A percentile compares a stretch with the other conserved stretches of the same genome.
These are phyloP conservation scores for Dasyprocta punctata DNA, from an alignment of 2,113 vertebrate genomes.

Conservation along the genomic window DNA sequence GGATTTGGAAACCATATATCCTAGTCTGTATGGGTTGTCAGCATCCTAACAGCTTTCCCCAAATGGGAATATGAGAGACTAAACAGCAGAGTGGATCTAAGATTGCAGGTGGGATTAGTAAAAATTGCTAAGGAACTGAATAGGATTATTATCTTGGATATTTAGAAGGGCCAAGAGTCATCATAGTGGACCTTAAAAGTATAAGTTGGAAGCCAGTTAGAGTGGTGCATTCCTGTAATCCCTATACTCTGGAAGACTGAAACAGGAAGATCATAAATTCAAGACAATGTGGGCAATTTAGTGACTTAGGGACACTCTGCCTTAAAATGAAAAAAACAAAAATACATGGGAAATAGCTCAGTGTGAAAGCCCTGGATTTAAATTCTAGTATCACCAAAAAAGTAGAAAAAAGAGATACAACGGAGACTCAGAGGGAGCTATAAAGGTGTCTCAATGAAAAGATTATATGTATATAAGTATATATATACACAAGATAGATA, in stretches of 20 bases:
- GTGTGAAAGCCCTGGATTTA: background rate
- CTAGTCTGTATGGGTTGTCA: background rate
- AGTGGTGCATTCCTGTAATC: background rate
- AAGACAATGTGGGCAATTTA: background rate
- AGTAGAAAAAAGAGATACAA: background rate
- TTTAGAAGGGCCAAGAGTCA: background rate
- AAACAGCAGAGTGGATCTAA: background rate
- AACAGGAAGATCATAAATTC: background rate
- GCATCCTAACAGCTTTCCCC: background rate
- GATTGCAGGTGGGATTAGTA: background rate
- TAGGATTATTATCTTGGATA: background rate
- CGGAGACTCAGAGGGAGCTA: background rate
- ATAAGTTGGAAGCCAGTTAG: background rate
- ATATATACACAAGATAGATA: too few relatives aligned
- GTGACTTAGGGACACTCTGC: background rate
- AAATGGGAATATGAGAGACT: background rate
- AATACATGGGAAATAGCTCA: background rate
- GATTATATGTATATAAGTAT: too few relatives aligned
- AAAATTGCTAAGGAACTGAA: background rate
- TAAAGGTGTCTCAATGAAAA: background rate
- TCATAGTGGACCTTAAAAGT: background rate
- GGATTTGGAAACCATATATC: background rate
- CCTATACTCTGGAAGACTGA: background rate
- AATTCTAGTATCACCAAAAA: background rate
- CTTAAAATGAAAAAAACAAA: background rate